Percentiles rank a stretch among this genome's conserved stretches.
Conservation (phyloP, 2,113 vertebrate genomes). For the Toxotes jaculatrix region DNA sequence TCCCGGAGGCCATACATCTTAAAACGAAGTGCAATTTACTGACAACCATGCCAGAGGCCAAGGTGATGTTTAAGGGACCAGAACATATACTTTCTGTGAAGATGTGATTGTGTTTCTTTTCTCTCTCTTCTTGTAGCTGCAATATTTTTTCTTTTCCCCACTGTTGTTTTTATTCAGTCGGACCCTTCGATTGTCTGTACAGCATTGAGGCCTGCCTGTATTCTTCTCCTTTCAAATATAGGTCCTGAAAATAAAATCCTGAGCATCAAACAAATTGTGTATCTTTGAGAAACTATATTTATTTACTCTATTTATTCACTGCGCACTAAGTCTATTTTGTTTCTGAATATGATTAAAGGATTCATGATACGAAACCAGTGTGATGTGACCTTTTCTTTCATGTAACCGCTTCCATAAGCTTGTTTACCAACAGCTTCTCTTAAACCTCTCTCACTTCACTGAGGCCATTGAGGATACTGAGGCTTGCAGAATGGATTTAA, state of each 20-base stretch:
- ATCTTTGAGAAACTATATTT: slow-evolving; percentile 73
- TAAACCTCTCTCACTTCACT: background rate
- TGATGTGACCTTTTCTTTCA: slow-evolving; percentile 41
- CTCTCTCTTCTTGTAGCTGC: slow-evolving; percentile 49
- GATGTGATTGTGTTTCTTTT: slow-evolving; percentile 80
- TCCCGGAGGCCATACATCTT: slow-evolving; percentile 96
- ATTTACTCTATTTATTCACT: slow-evolving; percentile 70
- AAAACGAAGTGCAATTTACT: slow-evolving; percentile 92
- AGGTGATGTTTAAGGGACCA: slow-evolving; percentile 17
- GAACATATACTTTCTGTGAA: slow-evolving; percentile 81
- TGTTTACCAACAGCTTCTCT: background rate
- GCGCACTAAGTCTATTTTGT: slow-evolving; percentile 66
- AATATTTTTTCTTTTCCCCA: slow-evolving; percentile 24
- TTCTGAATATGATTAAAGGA: slow-evolving; percentile 73
- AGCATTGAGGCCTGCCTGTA: slow-evolving; percentile 34
- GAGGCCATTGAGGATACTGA: background rate
- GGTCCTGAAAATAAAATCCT: slow-evolving; percentile 76
- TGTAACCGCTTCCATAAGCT: no score
- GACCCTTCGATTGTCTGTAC: slow-evolving; percentile 38
- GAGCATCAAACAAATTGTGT: slow-evolving; percentile 64
- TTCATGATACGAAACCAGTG: slow-evolving; percentile 62
- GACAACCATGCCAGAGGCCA: slow-evolving; percentile 74
- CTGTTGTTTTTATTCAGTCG: slow-evolving; percentile 28
- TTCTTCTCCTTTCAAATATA: slow-evolving; percentile 38
- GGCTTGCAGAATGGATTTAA: background rate